Base-by-base conservation (phyloP, 2,888 invertebrate genomes). In the Pyrrhia umbra region DNA sequence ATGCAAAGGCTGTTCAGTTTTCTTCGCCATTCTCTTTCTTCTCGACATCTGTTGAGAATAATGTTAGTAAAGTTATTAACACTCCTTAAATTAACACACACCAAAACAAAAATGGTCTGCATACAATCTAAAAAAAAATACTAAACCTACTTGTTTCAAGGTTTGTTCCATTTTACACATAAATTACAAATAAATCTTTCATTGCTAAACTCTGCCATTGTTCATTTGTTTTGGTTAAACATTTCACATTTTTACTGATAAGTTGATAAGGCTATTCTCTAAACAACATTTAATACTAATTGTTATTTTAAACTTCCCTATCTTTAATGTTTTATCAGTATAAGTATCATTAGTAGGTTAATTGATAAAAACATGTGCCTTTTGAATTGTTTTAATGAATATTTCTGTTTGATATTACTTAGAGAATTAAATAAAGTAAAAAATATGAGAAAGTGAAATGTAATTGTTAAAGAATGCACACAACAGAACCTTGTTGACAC, bases 21-120 rank as follows among this genome's bases (percentile, higher is more conserved):
- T 83, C 81, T 42, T 68, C 77, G 9, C 64, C 54, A 42, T 65
- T 62, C 43, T 77, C 79, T 20, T 74, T 80, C 21, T 65, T 75
- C 56, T 55, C 68, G 27, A 75, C 60, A 73, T 83, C 89, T 90
- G 89, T 81, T 64, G 78, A 82, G 70, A 74, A 80, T 51, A 85
- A 81, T 78, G 85, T 89, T 88, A 88, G 87, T 86, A 37, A 42
- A 59, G 76, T 83, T 77, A 78, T 52, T 62, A 62, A 67, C 70
- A 65, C 57, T 27, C 49, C 39, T 39, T 43, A 45, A 70, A 37
- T 6, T 37, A 52, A 50, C 27, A 58, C 61, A 67, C 25, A 2
- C 40, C 16, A 68, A 54, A 27, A 45, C 1, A 2, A 23, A 20
- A 46, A 64, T 6, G 18, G 8, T 15, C 8, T 18, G 16, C 18